These are phyloP conservation scores for Misgurnus mizolepis DNA, from an alignment of 2,113 vertebrate genomes.

Conservation along the genomic window DNA sequence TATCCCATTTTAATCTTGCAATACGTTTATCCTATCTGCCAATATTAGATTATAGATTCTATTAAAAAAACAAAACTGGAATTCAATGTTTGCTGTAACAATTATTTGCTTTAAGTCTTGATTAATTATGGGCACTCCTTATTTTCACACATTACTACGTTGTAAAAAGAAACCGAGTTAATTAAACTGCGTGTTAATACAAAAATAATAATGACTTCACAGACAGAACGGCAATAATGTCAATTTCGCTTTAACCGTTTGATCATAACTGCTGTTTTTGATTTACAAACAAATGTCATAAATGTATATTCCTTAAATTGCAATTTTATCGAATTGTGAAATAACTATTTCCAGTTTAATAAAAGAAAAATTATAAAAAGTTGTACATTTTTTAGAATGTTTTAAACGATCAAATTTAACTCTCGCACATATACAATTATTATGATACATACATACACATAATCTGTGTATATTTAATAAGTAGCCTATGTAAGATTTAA, in stretches of 20 bases:
- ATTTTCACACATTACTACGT: constrained; percentile 58
- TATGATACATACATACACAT: no score
- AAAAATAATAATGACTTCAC: background rate
- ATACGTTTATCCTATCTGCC: constrained; percentile 11
- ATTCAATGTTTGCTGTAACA: background rate
- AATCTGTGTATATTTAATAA: no score
- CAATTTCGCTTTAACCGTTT: constrained; percentile 12
- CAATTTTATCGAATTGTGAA: no score
- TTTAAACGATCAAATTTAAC: no score
- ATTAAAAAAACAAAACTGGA: background rate
- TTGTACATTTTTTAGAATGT: no score
- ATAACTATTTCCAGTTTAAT: no score
- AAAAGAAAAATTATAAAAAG: no score
- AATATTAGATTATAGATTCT: background rate
- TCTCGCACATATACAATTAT: no score
- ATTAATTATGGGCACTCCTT: constrained; percentile 48
- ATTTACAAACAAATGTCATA: background rate
- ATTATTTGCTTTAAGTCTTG: constrained; percentile 46
- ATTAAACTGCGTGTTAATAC: constrained; percentile 22
- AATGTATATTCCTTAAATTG: no score
- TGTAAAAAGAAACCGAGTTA: constrained; percentile 55
- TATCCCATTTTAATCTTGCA: background rate
- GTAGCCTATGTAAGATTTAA: no score
- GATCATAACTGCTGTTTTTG: background rate
- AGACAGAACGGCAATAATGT: constrained; percentile 6